Conservation (phyloP, 1,140 invertebrate genomes). For the Bradynema listronoti region DNA sequence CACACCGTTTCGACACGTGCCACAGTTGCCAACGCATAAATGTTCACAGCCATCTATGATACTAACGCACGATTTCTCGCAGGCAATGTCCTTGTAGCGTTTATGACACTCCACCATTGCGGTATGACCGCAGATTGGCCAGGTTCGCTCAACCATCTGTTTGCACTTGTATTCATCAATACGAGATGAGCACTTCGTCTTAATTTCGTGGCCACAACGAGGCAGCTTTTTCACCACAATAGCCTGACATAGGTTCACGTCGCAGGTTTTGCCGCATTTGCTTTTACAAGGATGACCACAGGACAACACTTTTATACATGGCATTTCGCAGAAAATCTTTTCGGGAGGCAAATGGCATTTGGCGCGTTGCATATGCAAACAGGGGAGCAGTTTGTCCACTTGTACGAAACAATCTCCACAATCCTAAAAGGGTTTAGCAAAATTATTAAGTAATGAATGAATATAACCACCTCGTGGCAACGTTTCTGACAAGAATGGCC, state of each 20-base stretch:
- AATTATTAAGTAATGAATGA: conserved; percentile 6
- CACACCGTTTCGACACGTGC: conserved; percentile 26
- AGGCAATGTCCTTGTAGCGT: conserved; percentile 10
- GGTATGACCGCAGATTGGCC: conserved; percentile 22
- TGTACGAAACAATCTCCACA: conserved; percentile 18
- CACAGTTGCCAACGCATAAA: conserved; percentile 50
- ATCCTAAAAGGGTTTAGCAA: conserved; percentile 11
- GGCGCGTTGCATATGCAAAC: conserved; percentile 10
- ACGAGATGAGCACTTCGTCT: conserved; percentile 21
- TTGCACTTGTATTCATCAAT: neutral
- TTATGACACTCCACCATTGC: conserved; percentile 11
- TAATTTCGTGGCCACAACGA: conserved; percentile 19
- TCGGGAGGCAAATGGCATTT: conserved; percentile 12
- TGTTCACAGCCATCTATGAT: conserved; percentile 46
- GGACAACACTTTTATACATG: conserved; percentile 3
- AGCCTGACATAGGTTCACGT: conserved; percentile 5
- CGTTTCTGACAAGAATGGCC: conserved; percentile 32
- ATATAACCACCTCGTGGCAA: conserved; percentile 16
- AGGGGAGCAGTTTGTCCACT: conserved; percentile 17
- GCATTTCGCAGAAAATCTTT: neutral
- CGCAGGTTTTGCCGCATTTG: conserved; percentile 18
- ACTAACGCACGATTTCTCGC: conserved; percentile 30
- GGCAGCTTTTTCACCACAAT: conserved; percentile 8
- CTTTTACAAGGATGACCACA: conserved; percentile 23
- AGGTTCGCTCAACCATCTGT: conserved; percentile 6